Evolutionary conservation across 1,140 invertebrate species (phyloP).

Genomic region (Aphidius ervi): DNA sequence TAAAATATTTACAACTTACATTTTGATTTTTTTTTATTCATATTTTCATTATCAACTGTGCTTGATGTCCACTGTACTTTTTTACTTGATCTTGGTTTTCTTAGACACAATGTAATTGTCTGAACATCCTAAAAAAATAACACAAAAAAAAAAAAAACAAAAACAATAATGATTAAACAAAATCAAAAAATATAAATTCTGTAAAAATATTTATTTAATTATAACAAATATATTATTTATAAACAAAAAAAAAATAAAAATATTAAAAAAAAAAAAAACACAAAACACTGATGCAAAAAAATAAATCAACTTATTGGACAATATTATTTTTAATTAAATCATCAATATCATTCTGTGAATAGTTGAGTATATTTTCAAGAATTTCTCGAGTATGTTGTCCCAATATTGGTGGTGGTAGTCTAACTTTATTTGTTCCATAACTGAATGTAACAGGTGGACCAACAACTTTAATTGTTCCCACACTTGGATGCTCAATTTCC

Average conservation of each 20-base stretch:
- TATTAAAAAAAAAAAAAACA: conserved; percentile 16
- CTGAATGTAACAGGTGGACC: conserved; percentile 83
- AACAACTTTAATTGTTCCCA: conserved; percentile 73
- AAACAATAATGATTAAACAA: conserved; percentile 4
- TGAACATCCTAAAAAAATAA: conserved; percentile 59
- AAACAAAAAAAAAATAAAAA: conserved; percentile 19
- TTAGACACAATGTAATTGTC: conserved; percentile 68
- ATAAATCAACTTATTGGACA: conserved; percentile 47
- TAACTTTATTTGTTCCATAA: conserved; percentile 63
- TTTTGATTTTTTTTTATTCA: conserved; percentile 93
- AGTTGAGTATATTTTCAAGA: conserved; percentile 67
- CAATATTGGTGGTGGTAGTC: conserved; percentile 74
- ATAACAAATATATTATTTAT: background rate
- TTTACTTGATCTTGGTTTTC: conserved; percentile 69
- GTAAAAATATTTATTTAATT: background rate
- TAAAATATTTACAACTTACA: conserved; percentile 60
- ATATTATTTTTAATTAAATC: conserved; percentile 55
- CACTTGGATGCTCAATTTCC: conserved; percentile 67
- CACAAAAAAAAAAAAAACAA: conserved; percentile 25
- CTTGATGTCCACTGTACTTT: conserved; percentile 83
- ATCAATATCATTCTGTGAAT: conserved; percentile 60
- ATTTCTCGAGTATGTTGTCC: conserved; percentile 85
- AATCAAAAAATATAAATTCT: background rate
- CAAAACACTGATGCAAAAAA: background rate
- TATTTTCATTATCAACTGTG: conserved; percentile 88